phyloP scores from a whole-genome alignment of 1,140 invertebrate species.

The Cyclargus thomasi region DNA sequence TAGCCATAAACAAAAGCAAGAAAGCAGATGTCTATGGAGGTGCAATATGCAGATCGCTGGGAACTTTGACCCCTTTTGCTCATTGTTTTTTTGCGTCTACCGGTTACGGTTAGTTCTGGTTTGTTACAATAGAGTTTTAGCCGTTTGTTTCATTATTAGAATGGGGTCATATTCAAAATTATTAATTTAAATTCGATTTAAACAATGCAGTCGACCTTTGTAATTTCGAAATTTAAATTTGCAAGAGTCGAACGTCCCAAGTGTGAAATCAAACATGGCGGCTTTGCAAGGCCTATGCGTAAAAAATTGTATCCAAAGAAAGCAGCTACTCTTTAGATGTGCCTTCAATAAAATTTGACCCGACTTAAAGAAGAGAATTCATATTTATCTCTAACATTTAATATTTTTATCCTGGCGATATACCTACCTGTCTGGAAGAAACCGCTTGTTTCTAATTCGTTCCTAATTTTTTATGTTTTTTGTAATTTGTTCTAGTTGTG shows the following conservation, averaged over 20 bases:
- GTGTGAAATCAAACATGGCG: too few species aligned
- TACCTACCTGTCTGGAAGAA: too few species aligned
- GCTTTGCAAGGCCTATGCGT: too few species aligned
- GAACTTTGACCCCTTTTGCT: constrained; percentile 55
- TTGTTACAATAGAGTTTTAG: constrained; percentile 21
- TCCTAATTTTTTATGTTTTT: too few species aligned
- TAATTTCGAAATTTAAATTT: neutral
- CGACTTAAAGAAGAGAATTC: too few species aligned
- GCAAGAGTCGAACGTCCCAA: neutral
- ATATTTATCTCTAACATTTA: too few species aligned
- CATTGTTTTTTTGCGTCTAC: constrained; percentile 42
- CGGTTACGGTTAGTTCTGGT: constrained; percentile 36
- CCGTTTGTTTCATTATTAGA: constrained; percentile 21
- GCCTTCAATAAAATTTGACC: too few species aligned
- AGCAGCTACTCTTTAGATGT: too few species aligned
- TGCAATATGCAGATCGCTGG: constrained; percentile 59
- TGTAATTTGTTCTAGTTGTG: too few species aligned
- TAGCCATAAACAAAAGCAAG: constrained; percentile 49
- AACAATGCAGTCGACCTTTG: neutral
- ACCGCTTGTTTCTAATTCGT: too few species aligned
- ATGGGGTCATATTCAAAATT: constrained; percentile 12
- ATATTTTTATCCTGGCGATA: too few species aligned
- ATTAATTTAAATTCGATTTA: constrained; percentile 13
- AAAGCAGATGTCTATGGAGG: constrained; percentile 61
- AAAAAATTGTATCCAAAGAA: too few species aligned